Base-by-base conservation (phyloP, 2,113 vertebrate species). In the Mesembrinibis cayennensis region DNA sequence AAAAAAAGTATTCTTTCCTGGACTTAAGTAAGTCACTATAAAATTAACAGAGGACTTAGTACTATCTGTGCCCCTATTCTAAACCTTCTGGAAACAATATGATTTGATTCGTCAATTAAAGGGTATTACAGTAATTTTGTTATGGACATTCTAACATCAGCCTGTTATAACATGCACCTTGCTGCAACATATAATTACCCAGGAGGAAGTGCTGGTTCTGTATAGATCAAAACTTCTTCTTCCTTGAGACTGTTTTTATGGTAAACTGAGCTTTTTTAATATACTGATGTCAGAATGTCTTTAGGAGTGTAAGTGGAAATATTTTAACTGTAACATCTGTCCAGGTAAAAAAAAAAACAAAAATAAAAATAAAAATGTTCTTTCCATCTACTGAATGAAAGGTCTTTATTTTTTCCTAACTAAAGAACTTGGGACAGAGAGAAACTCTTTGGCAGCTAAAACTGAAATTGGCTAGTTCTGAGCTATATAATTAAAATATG, bases 151-250 rank as follows among this genome's bases (percentile, higher is more conserved):
- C 16, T 93, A 58, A 67, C 10, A 44, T 19, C 69, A 69, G 5
- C 11, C 7, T 73, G 4, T 32, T 67, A 19, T 32, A 74, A 56
- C 23, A 50, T 0, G 1, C 14, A 47, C 6, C 36, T 47, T 72
- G 7, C 16, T 63, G 38, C 29, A 65, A 42, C 34, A 38, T 13
- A 19, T 38, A 82, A 36, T 90, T 49, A 26, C 1, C 1, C 9
- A 30, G 34, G 2, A 79, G 26, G n/a, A 89, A 82, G 40, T 59
- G 7, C 21, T 84, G 13, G 1, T 61, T 89, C 11, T 73, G 2
- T 47, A 23, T 8, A 65, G 11, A 58, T 47, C 8, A 42, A 70
- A 76, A 29, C 0, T 0, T 62, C 47, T 62, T 74, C 8, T 4
- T 58, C 71, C 23, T 83, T 76, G 15, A 1, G 11, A 49, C 2